phyloP scores from a whole-genome alignment of 2,797 vertebrate species.

The Gymnodraco acuticeps region DNA sequence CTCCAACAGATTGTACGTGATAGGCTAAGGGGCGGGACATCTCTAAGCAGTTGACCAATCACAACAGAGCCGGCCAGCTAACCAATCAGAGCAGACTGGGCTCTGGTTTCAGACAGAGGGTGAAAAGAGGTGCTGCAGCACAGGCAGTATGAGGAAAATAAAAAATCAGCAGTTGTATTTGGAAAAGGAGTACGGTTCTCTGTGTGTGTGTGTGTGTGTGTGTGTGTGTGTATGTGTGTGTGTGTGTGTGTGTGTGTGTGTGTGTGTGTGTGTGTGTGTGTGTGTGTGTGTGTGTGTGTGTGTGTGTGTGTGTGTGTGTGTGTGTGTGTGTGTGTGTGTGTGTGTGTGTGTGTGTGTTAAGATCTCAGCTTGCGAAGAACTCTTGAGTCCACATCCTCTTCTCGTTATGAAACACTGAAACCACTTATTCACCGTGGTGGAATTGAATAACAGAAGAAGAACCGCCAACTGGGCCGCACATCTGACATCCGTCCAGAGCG shows the following conservation, averaged over 20 bases:
- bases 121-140: no score
- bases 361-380: constrained; percentile 53
- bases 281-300: neutral
- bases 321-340: neutral
- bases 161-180: neutral
- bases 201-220: neutral
- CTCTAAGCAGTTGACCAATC: no score
- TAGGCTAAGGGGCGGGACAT: no score
- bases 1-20: no score
- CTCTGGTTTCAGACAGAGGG: no score
- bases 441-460: constrained; percentile 19
- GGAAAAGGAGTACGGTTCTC: neutral
- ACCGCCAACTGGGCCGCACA: constrained; percentile 36
- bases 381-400: constrained; percentile 24
- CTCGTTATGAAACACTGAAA: constrained; percentile 34
- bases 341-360: constrained; percentile 1
- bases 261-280: constrained; percentile 5
- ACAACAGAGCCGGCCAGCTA: no score
- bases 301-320: neutral
- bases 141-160: no score
- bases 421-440: constrained; percentile 14
- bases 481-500: constrained; percentile 43
- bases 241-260: neutral
- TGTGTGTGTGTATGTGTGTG: neutral
- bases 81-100: no score